phyloP scores from a whole-genome alignment of 2,888 invertebrate species.

The Panopea generosa region DNA sequence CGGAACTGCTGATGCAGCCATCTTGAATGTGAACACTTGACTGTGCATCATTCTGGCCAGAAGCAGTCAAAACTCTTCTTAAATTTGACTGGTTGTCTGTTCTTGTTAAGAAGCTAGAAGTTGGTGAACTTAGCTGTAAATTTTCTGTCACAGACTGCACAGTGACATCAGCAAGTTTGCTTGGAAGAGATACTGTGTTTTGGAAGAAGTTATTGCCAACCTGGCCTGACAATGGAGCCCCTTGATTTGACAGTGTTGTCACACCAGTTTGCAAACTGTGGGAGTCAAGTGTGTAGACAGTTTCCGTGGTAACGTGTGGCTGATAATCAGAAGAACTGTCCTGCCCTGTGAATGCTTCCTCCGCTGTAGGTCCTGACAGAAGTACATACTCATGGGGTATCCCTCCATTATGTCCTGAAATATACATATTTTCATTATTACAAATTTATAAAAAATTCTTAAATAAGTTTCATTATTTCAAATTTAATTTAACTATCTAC shows the following conservation, averaged over 20 bases:
- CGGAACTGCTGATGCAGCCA: background rate
- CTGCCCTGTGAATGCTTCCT: constrained; percentile 15
- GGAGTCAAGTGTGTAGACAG: constrained; percentile 36
- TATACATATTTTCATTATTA: no score
- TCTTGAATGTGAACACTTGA: constrained; percentile 13
- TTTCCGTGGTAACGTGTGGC: constrained; percentile 8
- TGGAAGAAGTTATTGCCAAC: background rate
- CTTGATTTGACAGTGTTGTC: no score
- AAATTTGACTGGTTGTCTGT: constrained; percentile 5
- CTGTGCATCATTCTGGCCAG: background rate
- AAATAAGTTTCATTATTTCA: no score
- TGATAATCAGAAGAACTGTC: background rate
- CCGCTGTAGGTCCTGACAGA: constrained; percentile 10
- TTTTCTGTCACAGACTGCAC: background rate
- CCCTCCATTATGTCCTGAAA: background rate
- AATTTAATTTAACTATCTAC: no score
- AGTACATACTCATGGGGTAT: constrained; percentile 22
- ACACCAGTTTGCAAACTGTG: constrained; percentile 1
- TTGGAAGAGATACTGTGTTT: background rate
- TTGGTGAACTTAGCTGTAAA: background rate
- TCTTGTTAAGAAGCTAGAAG: background rate
- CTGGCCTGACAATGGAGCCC: no score
- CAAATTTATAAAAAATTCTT: no score
- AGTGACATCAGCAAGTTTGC: no score
- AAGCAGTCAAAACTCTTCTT: background rate